A percentile compares a stretch with the other conserved stretches of the same genome.
Conservation (phyloP, 2,888 invertebrate species). For the Nemurella pictetii region DNA sequence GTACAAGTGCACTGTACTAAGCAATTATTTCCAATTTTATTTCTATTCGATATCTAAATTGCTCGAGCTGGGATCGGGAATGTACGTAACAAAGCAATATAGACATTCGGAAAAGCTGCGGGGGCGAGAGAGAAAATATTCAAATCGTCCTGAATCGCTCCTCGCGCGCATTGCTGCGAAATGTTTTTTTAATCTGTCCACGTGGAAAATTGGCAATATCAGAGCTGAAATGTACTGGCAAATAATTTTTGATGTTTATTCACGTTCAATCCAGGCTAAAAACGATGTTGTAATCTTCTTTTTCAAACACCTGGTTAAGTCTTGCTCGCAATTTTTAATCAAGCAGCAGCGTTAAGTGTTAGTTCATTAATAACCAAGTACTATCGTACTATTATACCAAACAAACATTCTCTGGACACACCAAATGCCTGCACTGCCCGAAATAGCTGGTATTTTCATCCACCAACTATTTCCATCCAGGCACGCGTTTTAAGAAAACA, state of each 20-base stretch:
- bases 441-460: background rate
- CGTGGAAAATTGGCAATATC: background rate
- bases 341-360: background rate
- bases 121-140: background rate
- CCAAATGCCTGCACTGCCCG: background rate
- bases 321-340: background rate
- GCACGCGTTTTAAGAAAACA: slow-evolving; percentile 7
- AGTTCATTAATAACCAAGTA: too few relatives aligned
- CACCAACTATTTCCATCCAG: background rate
- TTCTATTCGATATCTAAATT: background rate
- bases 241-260: background rate
- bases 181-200: background rate
- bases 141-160: background rate
- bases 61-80: background rate
- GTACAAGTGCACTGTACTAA: background rate
- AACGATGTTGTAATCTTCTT: background rate
- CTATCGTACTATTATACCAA: too few relatives aligned
- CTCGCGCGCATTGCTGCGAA: background rate
- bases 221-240: background rate
- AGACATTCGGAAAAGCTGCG: background rate
- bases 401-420: background rate
- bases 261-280: background rate
- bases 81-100: background rate
- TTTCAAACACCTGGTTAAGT: background rate
- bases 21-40: background rate